Evolutionary conservation across 2,113 vertebrate genomes (phyloP).

Genomic region (Marcusenius ussheri): DNA sequence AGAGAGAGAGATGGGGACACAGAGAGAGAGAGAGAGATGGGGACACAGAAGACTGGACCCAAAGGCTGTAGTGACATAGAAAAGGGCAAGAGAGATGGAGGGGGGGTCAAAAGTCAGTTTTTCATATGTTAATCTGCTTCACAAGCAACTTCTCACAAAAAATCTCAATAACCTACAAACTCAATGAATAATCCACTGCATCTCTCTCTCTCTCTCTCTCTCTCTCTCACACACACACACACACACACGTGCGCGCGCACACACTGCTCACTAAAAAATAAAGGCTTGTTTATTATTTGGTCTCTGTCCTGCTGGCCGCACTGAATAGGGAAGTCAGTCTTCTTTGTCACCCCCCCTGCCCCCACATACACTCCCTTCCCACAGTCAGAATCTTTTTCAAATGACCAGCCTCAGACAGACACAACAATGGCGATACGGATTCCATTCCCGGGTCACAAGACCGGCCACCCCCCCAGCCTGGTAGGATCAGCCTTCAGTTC

Average conservation of each 20-base stretch:
- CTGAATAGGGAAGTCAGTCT: slow-evolving; percentile 12
- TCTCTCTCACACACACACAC: neutral
- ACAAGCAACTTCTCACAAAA: slow-evolving; percentile 22
- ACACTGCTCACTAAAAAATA: slow-evolving; percentile 31
- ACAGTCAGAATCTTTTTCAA: slow-evolving; percentile 45
- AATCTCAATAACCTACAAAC: slow-evolving; percentile 13
- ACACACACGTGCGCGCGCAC: neutral
- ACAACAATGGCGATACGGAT: slow-evolving; percentile 48
- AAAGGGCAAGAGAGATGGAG: neutral
- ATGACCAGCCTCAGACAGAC: slow-evolving; percentile 61
- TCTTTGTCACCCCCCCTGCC: neutral
- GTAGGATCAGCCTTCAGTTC: slow-evolving; percentile 29
- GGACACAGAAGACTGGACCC: neutral
- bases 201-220: neutral
- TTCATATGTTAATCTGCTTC: slow-evolving; percentile 5
- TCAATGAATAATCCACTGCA: slow-evolving; percentile 4
- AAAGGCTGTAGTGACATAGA: neutral
- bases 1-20: too few species aligned
- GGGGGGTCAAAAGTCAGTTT: neutral
- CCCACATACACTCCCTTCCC: neutral
- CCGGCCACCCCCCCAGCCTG: slow-evolving; percentile 40
- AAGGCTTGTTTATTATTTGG: slow-evolving; percentile 33
- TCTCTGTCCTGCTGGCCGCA: slow-evolving; percentile 4
- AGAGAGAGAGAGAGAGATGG: too few species aligned
- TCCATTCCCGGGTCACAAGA: slow-evolving; percentile 63